Base-by-base conservation (phyloP, 2,888 invertebrate genomes). In the Trichogramma evanescens region DNA sequence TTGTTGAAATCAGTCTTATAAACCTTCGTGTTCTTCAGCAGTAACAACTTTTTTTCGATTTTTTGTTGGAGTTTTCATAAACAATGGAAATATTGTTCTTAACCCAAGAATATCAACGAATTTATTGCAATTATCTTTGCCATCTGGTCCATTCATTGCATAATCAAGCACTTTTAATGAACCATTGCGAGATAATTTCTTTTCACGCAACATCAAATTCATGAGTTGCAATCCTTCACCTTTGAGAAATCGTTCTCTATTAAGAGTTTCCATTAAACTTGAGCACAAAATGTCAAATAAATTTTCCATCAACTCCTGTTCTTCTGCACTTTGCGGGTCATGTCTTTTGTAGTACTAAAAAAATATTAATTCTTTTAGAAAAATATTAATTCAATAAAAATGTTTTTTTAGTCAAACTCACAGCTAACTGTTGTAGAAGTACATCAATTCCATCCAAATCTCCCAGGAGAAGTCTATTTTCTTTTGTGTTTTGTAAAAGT, bases 291-390 rank as follows among this genome's bases (percentile, higher is more conserved):
- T 88, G 78, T 98, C 93, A 77, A 99, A 99, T 67, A 99, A 82
- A 80, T 99, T 99, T 79, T 99, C 98, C 98, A 99, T 98, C 72
- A 94, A 89, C 79, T 99, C 99, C 71, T 93, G 89, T 77, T 99
- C 99, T 78, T 98, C 98, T 3, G 88, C 86, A 58, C 89, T 88
- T 56, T 83, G 82, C 0, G 97, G 97, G 80, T 97, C 96, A 73
- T 96, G 95, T 10, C 95, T 83, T 79, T 97, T 97, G 80, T 95
- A 97, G 71, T 89, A 89, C 89, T 90, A 6, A 67, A 70, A 65
- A 58, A 53, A 58, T 4, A 44, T 6, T 8, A 13, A 38, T 52
- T 48, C 7, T 8, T n/a, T n/a, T 4, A 45, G 26, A 10, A 53
- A 52, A 10, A 44, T 50, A 41, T 26, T 26, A 26, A 45, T 42